Percentiles rank a stretch among this genome's conserved stretches.
phyloP scores from a whole-genome alignment of 2,888 invertebrate genomes.

The Heliconius charithonia region DNA sequence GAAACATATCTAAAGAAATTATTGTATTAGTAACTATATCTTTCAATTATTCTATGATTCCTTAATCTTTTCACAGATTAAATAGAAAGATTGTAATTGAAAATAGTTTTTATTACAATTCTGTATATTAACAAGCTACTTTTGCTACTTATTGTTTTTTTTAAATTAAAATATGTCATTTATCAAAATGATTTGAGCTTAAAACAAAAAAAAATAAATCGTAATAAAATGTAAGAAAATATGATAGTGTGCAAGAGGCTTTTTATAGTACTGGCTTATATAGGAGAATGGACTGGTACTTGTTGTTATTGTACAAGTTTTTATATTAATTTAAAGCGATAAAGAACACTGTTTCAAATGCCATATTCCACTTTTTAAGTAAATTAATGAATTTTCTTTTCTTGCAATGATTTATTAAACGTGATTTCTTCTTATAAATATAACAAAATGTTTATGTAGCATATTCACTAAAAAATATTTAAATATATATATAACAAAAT shows the following conservation, averaged over 20 bases:
- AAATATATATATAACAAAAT: background rate
- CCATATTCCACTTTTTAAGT: background rate
- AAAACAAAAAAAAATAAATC: background rate
- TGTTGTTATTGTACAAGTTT: slow-evolving; percentile 41
- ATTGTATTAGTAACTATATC: too few relatives aligned
- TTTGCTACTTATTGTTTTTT: background rate
- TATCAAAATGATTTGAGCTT: background rate
- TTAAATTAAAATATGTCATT: background rate
- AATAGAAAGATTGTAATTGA: background rate
- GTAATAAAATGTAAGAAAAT: slow-evolving; percentile 6
- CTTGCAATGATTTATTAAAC: background rate
- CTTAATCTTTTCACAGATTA: background rate
- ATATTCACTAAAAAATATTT: background rate
- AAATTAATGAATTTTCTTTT: background rate
- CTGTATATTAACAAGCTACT: background rate
- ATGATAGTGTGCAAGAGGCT: background rate
- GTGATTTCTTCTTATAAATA: background rate
- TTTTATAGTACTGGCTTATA: slow-evolving; percentile 11
- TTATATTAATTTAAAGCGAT: slow-evolving; percentile 35
- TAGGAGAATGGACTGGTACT: slow-evolving; percentile 33
- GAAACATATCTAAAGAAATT: background rate
- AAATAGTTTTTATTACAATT: background rate
- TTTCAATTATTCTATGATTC: too few relatives aligned
- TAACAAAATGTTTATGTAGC: background rate
- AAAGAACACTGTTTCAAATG: slow-evolving; percentile 27